Base-by-base conservation (phyloP, 2,888 invertebrate genomes). In the Pheosia tremula region DNA sequence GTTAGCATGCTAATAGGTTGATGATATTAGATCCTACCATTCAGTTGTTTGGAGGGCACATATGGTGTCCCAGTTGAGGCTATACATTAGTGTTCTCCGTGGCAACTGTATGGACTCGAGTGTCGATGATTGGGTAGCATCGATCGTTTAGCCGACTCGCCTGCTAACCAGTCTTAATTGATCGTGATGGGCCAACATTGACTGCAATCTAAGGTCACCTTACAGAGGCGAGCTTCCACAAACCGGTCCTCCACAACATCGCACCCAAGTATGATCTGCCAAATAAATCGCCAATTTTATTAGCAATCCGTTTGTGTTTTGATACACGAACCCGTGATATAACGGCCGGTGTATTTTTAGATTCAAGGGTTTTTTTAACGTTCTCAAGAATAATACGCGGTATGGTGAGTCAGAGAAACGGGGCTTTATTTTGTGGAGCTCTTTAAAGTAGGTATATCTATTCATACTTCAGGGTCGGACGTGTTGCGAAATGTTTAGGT, bases 271-370 rank as follows among this genome's bases (percentile, higher is more conserved):
- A n/a, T 3, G 11, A 11, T 5, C 11, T n/a, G 47, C n/a, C 47
- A 47, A 47, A 47, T 47, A 36, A 9, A 37, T 52, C 52, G 52
- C 24, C 36, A 36, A 52, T 24, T 24, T 52, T 47, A 47, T 47
- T 47, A 47, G 47, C 53, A 53, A 53, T 53, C 53, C 52, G 58
- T 55, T n/a, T 56, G 59, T 68, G 71, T 67, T 68, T 62, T 71
- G 74, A 70, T 69, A 75, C 72, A 66, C 59, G 75, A 75, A 74
- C 72, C 64, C 57, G 49, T 73, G 71, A 69, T 69, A 66, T 69
- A 69, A 68, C 61, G 36, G 60, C 53, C 13, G 55, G 60, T 60
- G 55, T 73, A 74, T 74, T 62, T 69, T 57, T 64, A 63, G 11
- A 63, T 53, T 37, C 38, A 37, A 4, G 45, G 36, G 37, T 49